Conservation (phyloP, 2,113 vertebrate species). For the Collichthys lucidus region DNA sequence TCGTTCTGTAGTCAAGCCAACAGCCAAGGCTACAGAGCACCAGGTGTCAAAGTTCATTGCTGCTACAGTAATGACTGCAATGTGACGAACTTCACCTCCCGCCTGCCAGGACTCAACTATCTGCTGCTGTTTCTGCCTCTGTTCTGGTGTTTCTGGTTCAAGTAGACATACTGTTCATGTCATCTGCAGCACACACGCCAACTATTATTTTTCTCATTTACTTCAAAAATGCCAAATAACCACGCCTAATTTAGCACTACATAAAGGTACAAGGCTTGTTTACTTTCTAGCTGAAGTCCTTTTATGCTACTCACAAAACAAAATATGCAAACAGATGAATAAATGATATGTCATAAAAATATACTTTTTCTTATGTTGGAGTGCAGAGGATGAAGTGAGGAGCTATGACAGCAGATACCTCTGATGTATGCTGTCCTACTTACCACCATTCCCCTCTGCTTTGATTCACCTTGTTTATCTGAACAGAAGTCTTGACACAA, state of each 20-base stretch:
- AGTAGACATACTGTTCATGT: slow-evolving; percentile 45
- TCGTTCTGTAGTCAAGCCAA: slow-evolving; percentile 90
- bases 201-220: not conserved
- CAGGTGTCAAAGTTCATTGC: slow-evolving; percentile 88
- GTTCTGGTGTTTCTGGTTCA: slow-evolving; percentile 61
- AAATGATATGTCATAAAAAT: no score
- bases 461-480: slow-evolving; percentile 8
- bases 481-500: not conserved
- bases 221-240: slow-evolving; percentile 51
- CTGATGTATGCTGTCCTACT: not conserved
- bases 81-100: slow-evolving; percentile 70
- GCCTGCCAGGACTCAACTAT: slow-evolving; percentile 48
- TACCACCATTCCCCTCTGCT: not conserved
- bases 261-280: not conserved
- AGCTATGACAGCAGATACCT: no score
- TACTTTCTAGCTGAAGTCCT: no score
- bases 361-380: no score
- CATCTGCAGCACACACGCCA: slow-evolving; percentile 9
- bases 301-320: no score
- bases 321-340: no score
- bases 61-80: slow-evolving; percentile 92
- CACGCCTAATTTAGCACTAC: slow-evolving; percentile 4
- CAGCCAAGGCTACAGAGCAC: slow-evolving; percentile 86
- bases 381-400: no score
- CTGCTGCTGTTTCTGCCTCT: slow-evolving; percentile 71